Percentiles rank a stretch among this genome's conserved stretches.
Conservation (phyloP, 2,888 invertebrate genomes). For the Hyposoter didymator region DNA sequence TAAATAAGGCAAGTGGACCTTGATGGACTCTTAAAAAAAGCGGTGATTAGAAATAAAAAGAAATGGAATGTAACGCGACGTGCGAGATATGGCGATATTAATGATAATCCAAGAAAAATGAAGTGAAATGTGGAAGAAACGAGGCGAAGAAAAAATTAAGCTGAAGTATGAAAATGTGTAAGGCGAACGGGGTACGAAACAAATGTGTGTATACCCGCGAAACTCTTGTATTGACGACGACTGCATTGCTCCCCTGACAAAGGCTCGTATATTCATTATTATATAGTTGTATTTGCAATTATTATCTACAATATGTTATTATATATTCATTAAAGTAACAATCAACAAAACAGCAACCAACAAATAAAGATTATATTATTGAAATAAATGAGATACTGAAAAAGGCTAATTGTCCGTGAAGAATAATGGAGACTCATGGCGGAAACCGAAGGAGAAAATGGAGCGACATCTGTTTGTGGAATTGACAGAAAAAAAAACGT, state of each 20-base stretch:
- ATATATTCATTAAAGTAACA: conserved; percentile 73
- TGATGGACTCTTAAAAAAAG: conserved; percentile 62
- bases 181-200: conserved; percentile 62
- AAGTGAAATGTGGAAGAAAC: conserved; percentile 32
- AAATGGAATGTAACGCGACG: conserved; percentile 19
- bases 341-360: conserved; percentile 60
- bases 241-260: conserved; percentile 80
- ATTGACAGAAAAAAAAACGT: background rate
- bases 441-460: conserved; percentile 2
- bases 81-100: conserved; percentile 23
- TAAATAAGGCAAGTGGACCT: conserved; percentile 59
- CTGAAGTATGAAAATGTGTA: conserved; percentile 43
- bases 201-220: conserved; percentile 69
- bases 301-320: conserved; percentile 77
- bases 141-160: conserved; percentile 34
- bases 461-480: conserved; percentile 13
- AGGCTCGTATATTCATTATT: conserved; percentile 81
- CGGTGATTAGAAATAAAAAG: conserved; percentile 44
- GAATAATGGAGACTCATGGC: conserved; percentile 56
- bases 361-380: conserved; percentile 72
- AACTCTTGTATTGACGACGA: conserved; percentile 78
- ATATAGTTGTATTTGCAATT: conserved; percentile 81
- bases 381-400: conserved; percentile 52
- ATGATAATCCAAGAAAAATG: conserved; percentile 32
- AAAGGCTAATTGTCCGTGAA: conserved; percentile 61